phyloP scores from a whole-genome alignment of 1,140 invertebrate genomes.

The Penaeus indicus region DNA sequence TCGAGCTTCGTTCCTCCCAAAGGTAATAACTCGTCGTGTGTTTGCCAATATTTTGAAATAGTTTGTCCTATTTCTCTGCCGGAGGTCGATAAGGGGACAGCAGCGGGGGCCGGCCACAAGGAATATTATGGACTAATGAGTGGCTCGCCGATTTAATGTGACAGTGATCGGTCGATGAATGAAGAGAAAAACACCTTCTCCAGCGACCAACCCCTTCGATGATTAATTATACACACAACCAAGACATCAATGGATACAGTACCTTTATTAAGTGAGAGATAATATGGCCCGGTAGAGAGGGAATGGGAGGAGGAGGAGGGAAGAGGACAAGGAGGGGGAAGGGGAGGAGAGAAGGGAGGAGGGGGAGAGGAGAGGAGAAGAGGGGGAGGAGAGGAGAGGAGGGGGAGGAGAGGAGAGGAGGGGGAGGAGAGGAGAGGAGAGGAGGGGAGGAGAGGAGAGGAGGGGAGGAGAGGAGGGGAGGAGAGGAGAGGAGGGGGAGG shows the following conservation, averaged over 20 bases:
- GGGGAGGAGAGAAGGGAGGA: background rate
- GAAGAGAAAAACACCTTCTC: constrained; percentile 15
- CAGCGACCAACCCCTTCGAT: background rate
- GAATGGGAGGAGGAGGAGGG: too few species aligned
- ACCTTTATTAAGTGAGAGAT: too few species aligned
- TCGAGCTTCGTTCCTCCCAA: too few species aligned
- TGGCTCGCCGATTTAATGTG: constrained; percentile 17
- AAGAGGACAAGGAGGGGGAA: background rate
- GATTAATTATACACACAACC: constrained; percentile 33
- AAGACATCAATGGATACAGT: too few species aligned
- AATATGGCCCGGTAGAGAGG: too few species aligned
- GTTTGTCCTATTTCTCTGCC: too few species aligned
- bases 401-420: background rate
- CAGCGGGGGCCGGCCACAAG: too few species aligned
- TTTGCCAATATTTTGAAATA: too few species aligned
- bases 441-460: background rate
- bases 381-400: background rate
- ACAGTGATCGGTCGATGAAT: constrained; percentile 26
- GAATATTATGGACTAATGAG: too few species aligned
- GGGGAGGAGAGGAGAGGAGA: background rate
- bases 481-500: background rate
- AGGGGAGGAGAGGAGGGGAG: background rate
- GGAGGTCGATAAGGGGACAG: too few species aligned
- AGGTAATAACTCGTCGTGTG: too few species aligned
- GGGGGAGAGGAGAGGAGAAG: background rate